Evolutionary conservation across 2,797 vertebrate genomes (phyloP), one percentile per base, ranked within the genome.

Genomic region (Trachurus trachurus): DNA sequence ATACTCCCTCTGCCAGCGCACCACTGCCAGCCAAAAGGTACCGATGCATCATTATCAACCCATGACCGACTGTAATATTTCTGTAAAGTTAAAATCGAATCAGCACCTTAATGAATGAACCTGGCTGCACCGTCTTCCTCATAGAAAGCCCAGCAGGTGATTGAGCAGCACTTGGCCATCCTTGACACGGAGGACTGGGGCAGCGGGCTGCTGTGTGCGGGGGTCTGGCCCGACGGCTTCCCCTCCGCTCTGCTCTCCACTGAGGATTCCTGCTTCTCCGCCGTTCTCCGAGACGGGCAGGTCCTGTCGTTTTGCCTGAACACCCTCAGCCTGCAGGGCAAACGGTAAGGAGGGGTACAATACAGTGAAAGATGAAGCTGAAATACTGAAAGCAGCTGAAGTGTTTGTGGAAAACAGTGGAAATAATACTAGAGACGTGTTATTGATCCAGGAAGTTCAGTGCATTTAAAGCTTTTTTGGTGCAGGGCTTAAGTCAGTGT

Each of bases 211-310:
- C 92, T 98, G 79, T 97, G 96, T 79, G 65, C 96, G 0, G 98
- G 98, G 0, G 86, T 99, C n/a, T 99, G 98, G 98, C 98, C 98
- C 0, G 96, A 98, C 67, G 93, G 96, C 47, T 88, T 99, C 12
- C 97, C 97, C 22, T 97, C 96, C 0, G 96, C 93, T 57, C 86
- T 97, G 44, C 93, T 96, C 89, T 96, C 96, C 78, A 94, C 96
- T 0, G 97, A 99, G 87, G 98, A 99, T 71, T 98, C 98, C 0
- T 94, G 96, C 71, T 97, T 99, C 80, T 97, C 97, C 0, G 86
- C 94, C 1, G 96, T 99, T 76, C 91, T 85, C 76, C 93, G 95
- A 15, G 98, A 99, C 9, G 98, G 97, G n/a, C 98, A 99, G 86
- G 92, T 99, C 85, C 94, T 99, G 5, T 93, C 93, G 3, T 97